Evolutionary conservation across 2,113 vertebrate species (phyloP).

Genomic region (Sisor rabdophorus): DNA sequence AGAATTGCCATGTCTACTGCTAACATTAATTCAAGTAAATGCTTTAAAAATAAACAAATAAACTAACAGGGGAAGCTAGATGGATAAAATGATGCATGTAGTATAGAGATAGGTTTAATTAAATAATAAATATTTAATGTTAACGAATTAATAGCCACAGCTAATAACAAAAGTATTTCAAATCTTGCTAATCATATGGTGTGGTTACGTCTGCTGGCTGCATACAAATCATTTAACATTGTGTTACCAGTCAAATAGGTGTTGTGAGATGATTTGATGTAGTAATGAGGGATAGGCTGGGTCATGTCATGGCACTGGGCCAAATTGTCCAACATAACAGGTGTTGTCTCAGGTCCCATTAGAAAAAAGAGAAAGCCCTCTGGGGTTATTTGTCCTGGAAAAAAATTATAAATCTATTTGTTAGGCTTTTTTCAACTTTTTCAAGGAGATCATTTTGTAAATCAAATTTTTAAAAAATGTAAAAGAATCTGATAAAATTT

Average conservation of each 20-base stretch:
- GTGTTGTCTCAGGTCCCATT: constrained; percentile 83
- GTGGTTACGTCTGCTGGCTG: neutral
- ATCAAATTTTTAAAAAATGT: neutral
- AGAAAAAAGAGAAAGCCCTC: constrained; percentile 89
- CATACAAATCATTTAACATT: neutral
- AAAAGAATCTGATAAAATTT: too few species aligned
- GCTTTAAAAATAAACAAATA: neutral
- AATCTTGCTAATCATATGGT: neutral
- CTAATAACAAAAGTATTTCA: neutral
- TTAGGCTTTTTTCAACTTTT: neutral
- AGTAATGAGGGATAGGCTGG: constrained; percentile 89
- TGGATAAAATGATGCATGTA: too few species aligned
- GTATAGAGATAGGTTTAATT: neutral
- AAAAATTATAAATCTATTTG: neutral
- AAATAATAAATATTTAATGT: neutral
- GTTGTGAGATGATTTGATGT: constrained; percentile 96
- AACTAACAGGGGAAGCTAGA: neutral
- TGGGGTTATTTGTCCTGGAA: constrained; percentile 84
- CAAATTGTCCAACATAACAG: constrained; percentile 80
- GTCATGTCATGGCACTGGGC: constrained; percentile 86
- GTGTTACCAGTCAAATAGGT: constrained; percentile 88
- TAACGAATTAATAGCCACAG: neutral
- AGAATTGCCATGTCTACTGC: neutral
- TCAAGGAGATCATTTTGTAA: neutral
- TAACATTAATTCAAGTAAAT: neutral